Evolutionary conservation across 2,888 invertebrate species (phyloP).

Genomic region (Andrena marginata): DNA sequence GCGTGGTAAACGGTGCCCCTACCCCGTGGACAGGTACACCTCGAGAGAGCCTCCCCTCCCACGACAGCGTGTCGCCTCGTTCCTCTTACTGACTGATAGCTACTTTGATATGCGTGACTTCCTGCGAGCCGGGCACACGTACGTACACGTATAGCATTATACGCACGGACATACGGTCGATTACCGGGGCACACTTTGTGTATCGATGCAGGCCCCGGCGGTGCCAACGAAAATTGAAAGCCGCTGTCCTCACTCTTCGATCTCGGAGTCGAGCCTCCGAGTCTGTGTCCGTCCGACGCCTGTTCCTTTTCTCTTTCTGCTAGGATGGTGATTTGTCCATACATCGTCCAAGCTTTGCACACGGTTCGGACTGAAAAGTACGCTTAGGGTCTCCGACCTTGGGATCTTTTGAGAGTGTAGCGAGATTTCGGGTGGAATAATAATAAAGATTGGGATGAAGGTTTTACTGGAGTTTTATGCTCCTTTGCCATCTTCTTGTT

Average conservation of each 20-base stretch:
- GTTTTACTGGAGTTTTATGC: too few species aligned
- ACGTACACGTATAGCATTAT: background rate
- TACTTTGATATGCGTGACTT: slow-evolving; percentile 57
- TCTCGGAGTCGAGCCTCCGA: too few species aligned
- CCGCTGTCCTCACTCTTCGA: background rate
- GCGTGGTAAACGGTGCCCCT: slow-evolving; percentile 36
- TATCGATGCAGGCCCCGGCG: background rate
- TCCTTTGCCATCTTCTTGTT: too few species aligned
- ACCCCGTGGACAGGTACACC: slow-evolving; percentile 37
- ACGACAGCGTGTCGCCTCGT: slow-evolving; percentile 19
- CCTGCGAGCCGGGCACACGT: slow-evolving; percentile 20
- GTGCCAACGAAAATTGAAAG: slow-evolving; percentile 3
- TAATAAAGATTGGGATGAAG: too few species aligned
- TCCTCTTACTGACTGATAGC: slow-evolving; percentile 60
- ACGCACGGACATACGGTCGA: background rate
- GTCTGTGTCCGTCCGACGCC: too few species aligned
- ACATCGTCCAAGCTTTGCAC: too few species aligned
- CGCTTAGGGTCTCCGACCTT: too few species aligned
- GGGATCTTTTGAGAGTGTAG: too few species aligned
- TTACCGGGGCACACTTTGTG: background rate
- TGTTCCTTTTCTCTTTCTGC: too few species aligned
- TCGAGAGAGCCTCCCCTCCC: slow-evolving; percentile 52
- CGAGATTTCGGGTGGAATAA: too few species aligned
- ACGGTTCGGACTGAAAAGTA: too few species aligned
- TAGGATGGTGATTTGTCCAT: too few species aligned